These are phyloP conservation scores for Hippocampus zosterae DNA, from an alignment of 2,113 vertebrate species.

Conservation along the genomic window DNA sequence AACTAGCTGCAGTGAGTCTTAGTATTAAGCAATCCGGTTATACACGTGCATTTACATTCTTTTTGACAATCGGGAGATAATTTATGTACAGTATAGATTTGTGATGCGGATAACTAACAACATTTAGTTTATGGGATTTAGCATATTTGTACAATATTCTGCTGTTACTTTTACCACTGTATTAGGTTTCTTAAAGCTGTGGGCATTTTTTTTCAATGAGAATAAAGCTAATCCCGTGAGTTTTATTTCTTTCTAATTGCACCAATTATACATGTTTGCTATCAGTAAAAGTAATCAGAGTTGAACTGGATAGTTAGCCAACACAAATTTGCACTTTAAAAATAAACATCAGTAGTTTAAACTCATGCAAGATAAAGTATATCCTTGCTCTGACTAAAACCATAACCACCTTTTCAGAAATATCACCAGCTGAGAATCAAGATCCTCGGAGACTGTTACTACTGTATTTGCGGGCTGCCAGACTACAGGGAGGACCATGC, in stretches of 20 bases:
- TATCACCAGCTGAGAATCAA: slow-evolving; percentile 93
- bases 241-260: too few species aligned
- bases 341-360: neutral
- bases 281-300: neutral
- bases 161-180: too few species aligned
- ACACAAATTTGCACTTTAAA: neutral
- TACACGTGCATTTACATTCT: neutral
- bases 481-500: slow-evolving; percentile 92
- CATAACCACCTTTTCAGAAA: slow-evolving; percentile 69
- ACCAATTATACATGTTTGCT: too few species aligned
- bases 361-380: neutral
- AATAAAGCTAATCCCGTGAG: too few species aligned
- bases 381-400: slow-evolving; percentile 11
- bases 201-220: too few species aligned
- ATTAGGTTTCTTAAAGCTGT: too few species aligned
- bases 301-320: neutral
- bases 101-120: too few species aligned
- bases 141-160: too few species aligned
- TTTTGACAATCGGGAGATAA: neutral
- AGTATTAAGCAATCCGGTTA: neutral
- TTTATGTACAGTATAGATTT: too few species aligned
- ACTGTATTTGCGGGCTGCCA: slow-evolving; percentile 93
- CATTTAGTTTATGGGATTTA: too few species aligned
- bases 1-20: slow-evolving; percentile 84
- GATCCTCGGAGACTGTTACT: slow-evolving; percentile 95